These are phyloP conservation scores for Zootoca vivipara DNA, from an alignment of 2,113 vertebrate species.

Conservation along the genomic window DNA sequence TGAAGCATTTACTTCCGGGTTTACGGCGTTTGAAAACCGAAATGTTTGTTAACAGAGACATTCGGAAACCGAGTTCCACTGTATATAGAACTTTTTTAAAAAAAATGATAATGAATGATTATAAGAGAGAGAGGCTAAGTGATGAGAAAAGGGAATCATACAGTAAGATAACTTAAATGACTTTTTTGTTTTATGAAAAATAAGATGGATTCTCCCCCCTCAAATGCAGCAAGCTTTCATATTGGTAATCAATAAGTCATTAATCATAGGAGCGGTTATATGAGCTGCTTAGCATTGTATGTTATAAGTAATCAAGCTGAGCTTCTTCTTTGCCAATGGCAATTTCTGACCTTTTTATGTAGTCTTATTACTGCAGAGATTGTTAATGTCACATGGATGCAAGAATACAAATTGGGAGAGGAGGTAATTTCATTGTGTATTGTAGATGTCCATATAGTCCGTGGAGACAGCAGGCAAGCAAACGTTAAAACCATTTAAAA, in stretches of 20 bases:
- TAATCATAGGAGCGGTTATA: conserved; percentile 9
- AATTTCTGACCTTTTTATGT: conserved; percentile 43
- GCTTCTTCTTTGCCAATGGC: conserved; percentile 35
- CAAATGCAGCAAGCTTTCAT: conserved; percentile 18
- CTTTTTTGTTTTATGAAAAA: conserved; percentile 21
- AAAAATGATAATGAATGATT: not conserved
- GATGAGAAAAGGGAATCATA: not conserved
- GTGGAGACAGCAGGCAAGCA: not conserved
- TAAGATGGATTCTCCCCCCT: not conserved
- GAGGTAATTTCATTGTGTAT: not conserved
- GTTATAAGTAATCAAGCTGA: conserved; percentile 12
- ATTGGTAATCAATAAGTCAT: conserved; percentile 34
- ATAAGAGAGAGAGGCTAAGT: not conserved
- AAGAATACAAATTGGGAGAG: conserved; percentile 37
- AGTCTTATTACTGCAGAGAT: conserved; percentile 16
- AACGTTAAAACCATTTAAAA: conserved; percentile 24
- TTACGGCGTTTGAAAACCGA: too few relatives aligned
- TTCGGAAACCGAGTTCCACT: too few relatives aligned
- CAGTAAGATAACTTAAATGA: not conserved
- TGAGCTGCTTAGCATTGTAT: conserved; percentile 4
- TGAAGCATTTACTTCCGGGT: too few relatives aligned
- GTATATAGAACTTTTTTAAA: not conserved
- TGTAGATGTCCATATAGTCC: not conserved
- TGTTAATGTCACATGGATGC: conserved; percentile 23
- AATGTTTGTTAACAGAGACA: too few relatives aligned